Evolutionary conservation across 2,797 vertebrate species (phyloP), one percentile per base, ranked within the genome.

Genomic region (Triplophysa yarkandensis): DNA sequence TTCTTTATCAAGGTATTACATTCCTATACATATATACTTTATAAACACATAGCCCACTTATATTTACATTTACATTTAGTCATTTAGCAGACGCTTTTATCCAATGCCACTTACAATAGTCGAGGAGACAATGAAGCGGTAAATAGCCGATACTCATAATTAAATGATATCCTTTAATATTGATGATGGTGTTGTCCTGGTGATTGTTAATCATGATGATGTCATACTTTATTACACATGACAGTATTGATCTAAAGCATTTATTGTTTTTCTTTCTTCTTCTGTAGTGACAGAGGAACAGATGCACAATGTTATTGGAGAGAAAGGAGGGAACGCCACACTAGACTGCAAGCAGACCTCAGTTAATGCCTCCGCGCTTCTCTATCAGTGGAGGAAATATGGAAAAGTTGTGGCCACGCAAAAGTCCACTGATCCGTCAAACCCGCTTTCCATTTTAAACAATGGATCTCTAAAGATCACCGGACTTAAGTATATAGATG

Each of bases 321-420:
- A 77, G 1, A 78, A 81, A 32, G 90, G 90, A 0, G 88, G 87
- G 63, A 73, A 74, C 16, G 50, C 85, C 0, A 67, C 87, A 6
- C 89, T 98, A 30, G 73, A 79, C 5, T 97, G 96, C 85, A 86
- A 77, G 52, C 85, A 86, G 66, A 4, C 69, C 14, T 81, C 27
- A 0, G 81, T 66, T 28, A 81, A 84, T 0, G 85, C 68, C 0
- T 82, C 83, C 6, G 73, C 77, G 1, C 60, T 55, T 0, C 34
- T 55, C 1, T 91, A 92, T 55, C 84, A 76, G 1, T 98, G 97
- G 96, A 86, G 73, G 58, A 94, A 92, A 60, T 80, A 90, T 17
- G 84, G 79, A 23, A 7, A 0, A 4, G 52, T 83, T 0, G 1
- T 87, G 0, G 2, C 68, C 0, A 19, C 25, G 0, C 68, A 23